Base-by-base conservation (phyloP, 2,888 invertebrate genomes). In the Rhodophaea formosa region DNA sequence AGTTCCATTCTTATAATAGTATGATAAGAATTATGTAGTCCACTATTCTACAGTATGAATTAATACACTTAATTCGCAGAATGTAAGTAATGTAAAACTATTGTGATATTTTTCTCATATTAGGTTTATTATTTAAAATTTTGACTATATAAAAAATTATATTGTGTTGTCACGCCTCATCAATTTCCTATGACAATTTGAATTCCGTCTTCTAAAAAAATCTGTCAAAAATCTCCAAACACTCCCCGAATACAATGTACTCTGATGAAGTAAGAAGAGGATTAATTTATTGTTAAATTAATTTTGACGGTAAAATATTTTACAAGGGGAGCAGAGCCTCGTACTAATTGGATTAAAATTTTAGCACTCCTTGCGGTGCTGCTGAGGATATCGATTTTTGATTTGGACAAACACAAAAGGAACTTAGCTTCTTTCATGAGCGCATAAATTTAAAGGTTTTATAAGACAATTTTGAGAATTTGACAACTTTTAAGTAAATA, bases 261-360 rank as follows among this genome's bases (percentile, higher is more conserved):
- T 58, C 59, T 62, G 60, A 59, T 66, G 64, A 68, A 67, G 63
- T 65, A 57, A 57, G 55, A 67, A 73, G 66, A 68, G 69, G 71
- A 77, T 78, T 71, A 74, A 82, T 80, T 82, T 77, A 75, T 83
- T 82, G 77, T 80, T 72, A 77, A 82, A 84, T 82, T 75, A 74
- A 80, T 81, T 83, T 80, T 78, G 82, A 79, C 79, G 74, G 74
- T 74, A 76, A 80, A 85, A 82, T 80, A 81, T 82, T 82, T 81
- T 72, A 68, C 68, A 69, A 76, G 72, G 78, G 78, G 74, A 79
- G 79, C 64, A 70, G 67, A 70, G 71, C 66, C 74, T 67, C 68
- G 68, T 74, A 66, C 66, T 85, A 86, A 88, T 87, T 86, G 82
- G 85, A 85, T 88, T 87, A 83, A 83, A 80, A 86, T 85, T 83